phyloP scores from a whole-genome alignment of 37 sponge, comb jelly and placozoan genomes.

The Beroe ovata region DNA sequence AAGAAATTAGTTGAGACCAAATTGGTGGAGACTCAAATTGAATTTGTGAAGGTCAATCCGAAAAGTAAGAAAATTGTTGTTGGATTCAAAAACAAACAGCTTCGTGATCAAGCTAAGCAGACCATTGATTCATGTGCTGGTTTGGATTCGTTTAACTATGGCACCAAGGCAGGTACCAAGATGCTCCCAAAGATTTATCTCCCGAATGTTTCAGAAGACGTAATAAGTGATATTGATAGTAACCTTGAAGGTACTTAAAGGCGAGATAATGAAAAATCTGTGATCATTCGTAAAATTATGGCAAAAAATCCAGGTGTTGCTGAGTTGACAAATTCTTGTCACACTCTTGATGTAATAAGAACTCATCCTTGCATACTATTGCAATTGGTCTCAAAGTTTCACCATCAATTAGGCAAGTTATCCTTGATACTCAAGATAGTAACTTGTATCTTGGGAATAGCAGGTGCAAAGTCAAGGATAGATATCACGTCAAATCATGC shows the following conservation, averaged over 20 bases:
- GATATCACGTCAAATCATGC: not conserved
- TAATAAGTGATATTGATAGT: not conserved
- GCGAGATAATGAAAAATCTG: not conserved
- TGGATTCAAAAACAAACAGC: no score
- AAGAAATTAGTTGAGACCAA: no score
- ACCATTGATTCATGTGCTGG: no score
- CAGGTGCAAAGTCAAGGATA: not conserved
- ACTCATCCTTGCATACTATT: not conserved
- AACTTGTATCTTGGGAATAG: not conserved
- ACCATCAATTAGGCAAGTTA: not conserved
- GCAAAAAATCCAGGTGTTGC: not conserved
- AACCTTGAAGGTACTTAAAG: not conserved
- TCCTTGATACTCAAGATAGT: not conserved
- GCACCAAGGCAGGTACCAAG: not conserved
- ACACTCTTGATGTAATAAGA: not conserved
- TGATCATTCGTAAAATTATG: not conserved
- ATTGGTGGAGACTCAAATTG: no score
- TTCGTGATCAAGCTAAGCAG: no score
- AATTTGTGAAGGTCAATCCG: no score
- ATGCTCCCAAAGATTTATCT: not conserved
- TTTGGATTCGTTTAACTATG: not conserved
- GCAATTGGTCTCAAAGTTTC: not conserved
- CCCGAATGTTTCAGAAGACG: not conserved
- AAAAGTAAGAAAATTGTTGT: no score
- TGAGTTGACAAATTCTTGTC: not conserved